A percentile compares a stretch with the other conserved stretches of the same genome.
Conservation (phyloP, 2,888 invertebrate species). For the Eristalinus sepulchralis region DNA sequence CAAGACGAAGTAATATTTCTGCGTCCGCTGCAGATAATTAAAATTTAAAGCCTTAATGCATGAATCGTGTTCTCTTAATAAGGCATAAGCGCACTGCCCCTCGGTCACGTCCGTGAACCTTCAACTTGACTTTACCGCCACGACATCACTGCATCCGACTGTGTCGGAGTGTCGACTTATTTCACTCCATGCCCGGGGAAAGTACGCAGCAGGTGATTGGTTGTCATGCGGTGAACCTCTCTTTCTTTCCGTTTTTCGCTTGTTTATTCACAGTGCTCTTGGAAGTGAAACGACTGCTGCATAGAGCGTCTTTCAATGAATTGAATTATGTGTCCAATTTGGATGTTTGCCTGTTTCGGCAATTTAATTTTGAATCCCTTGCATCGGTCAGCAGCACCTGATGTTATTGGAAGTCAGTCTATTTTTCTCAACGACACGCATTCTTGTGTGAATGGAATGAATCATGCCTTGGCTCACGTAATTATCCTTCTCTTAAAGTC, state of each 20-base stretch:
- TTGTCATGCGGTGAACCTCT: neutral
- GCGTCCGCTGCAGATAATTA: neutral
- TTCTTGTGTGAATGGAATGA: too few species aligned
- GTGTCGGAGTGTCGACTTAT: neutral
- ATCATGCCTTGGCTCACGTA: neutral
- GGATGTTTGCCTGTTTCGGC: too few species aligned
- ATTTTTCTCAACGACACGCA: too few species aligned
- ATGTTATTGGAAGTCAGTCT: too few species aligned
- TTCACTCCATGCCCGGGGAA: neutral
- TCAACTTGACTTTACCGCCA: neutral
- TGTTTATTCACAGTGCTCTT: neutral
- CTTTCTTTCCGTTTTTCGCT: neutral
- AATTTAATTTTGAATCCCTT: too few species aligned
- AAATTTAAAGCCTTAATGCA: neutral
- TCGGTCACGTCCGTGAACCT: neutral
- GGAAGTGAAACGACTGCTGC: too few species aligned
- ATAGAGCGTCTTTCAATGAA: too few species aligned
- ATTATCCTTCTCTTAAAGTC: neutral
- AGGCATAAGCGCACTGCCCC: neutral
- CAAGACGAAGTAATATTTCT: neutral
- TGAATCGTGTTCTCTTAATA: neutral
- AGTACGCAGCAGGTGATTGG: neutral
- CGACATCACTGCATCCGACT: neutral
- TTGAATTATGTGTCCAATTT: too few species aligned
- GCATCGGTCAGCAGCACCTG: too few species aligned